A percentile compares a stretch with the other conserved stretches of the same genome.
Evolutionary conservation across 2,113 vertebrate genomes (phyloP).

Genomic region (Melospiza georgiana): DNA sequence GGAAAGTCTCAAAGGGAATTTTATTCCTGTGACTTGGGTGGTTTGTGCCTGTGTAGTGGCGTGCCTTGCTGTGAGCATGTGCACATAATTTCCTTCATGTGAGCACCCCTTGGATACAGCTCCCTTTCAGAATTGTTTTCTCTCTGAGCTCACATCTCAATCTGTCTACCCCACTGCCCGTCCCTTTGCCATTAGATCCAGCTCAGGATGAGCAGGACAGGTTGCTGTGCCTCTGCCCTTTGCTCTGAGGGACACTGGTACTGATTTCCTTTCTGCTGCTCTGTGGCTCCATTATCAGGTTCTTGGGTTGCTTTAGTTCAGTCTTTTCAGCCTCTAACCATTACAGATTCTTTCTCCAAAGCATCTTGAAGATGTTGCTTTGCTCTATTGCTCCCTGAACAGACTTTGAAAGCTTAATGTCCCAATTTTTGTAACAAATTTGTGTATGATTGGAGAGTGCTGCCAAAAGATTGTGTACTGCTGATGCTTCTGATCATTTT

Average conservation of each 20-base stretch:
- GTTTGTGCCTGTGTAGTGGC: not conserved
- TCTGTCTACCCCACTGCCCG: not conserved
- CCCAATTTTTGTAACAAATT: not conserved
- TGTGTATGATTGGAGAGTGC: not conserved
- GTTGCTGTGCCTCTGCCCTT: not conserved
- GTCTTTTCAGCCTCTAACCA: not conserved
- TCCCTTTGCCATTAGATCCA: not conserved
- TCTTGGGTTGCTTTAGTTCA: not conserved
- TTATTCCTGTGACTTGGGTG: not conserved
- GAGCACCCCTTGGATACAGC: not conserved
- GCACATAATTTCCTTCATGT: not conserved
- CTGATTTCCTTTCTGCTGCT: not conserved
- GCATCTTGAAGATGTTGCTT: not conserved
- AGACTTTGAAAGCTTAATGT: not conserved
- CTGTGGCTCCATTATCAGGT: not conserved
- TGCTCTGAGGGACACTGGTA: not conserved
- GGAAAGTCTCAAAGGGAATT: not conserved
- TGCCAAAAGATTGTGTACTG: not conserved
- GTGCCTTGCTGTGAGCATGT: accelerated
- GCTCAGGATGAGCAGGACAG: not conserved
- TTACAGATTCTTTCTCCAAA: not conserved
- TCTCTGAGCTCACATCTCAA: not conserved
- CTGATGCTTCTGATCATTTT: not conserved
- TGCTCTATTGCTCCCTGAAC: not conserved
- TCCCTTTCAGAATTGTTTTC: not conserved